A percentile compares a stretch with the other conserved stretches of the same genome.
Evolutionary conservation across 2,797 vertebrate species (phyloP).

Genomic region (Eulemur albifrons): DNA sequence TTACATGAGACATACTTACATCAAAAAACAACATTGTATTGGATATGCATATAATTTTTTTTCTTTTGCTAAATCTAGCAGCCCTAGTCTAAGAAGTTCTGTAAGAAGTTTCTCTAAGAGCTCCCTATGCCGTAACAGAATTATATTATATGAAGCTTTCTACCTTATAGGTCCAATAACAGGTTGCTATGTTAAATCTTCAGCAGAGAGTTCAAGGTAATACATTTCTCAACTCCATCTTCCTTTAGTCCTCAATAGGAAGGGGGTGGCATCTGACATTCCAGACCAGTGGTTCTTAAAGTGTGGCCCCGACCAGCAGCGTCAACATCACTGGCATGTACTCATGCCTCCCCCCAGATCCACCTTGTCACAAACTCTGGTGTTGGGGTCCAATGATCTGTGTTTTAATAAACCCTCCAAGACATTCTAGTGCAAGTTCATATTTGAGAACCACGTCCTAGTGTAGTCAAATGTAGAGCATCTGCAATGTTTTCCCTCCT

Average conservation of each 20-base stretch:
- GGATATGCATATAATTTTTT: background rate
- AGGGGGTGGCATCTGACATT: background rate
- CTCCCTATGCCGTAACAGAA: background rate
- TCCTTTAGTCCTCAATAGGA: background rate
- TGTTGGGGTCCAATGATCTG: background rate
- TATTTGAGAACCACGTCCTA: background rate
- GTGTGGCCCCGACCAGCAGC: background rate
- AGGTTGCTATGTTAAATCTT: background rate
- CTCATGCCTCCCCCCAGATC: background rate
- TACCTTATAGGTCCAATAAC: background rate
- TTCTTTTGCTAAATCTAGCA: background rate
- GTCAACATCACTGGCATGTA: background rate
- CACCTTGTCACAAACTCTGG: background rate
- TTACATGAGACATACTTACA: background rate
- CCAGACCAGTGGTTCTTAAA: background rate
- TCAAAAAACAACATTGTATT: background rate
- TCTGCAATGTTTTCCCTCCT: background rate
- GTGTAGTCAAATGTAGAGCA: background rate
- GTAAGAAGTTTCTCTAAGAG: background rate
- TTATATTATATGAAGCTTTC: background rate
- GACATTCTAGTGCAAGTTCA: background rate
- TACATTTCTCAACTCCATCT: background rate
- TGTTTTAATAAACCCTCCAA: background rate
- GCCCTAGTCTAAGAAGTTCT: background rate
- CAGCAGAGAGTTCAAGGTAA: background rate